phyloP scores from a whole-genome alignment of 2,888 invertebrate species.

The Dicyrtomina minuta region DNA sequence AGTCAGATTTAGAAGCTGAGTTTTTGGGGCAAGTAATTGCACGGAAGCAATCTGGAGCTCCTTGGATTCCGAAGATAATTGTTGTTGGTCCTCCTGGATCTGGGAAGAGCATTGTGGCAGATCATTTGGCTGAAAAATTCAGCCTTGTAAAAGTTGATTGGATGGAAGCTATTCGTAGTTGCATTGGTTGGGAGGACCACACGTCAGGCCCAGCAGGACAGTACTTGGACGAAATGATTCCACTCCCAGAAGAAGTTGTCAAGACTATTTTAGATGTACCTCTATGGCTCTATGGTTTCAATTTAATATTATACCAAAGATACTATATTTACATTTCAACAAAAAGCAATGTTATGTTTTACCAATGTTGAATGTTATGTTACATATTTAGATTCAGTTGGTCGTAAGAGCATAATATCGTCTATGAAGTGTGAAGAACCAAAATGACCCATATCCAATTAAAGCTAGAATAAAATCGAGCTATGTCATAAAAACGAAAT shows the following conservation, averaged over 20 bases:
- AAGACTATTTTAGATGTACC: slow-evolving; percentile 40
- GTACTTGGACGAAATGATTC: slow-evolving; percentile 40
- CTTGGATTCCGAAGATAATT: slow-evolving; percentile 33
- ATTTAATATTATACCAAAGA: no score
- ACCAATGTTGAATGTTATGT: no score
- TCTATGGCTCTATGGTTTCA: neutral
- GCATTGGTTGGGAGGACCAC: slow-evolving; percentile 34
- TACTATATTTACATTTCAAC: no score
- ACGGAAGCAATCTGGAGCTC: slow-evolving; percentile 19
- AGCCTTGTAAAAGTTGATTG: slow-evolving; percentile 43
- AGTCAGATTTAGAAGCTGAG: slow-evolving; percentile 43
- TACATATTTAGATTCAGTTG: no score
- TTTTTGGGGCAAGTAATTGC: slow-evolving; percentile 41
- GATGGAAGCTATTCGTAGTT: slow-evolving; percentile 45
- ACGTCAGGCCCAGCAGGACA: slow-evolving; percentile 36
- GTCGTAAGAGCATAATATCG: no score
- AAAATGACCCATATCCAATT: no score
- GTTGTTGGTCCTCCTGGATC: slow-evolving; percentile 42
- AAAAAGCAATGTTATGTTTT: no score
- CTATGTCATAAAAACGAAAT: no score
- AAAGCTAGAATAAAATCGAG: no score
- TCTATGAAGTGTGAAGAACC: no score
- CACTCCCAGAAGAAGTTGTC: slow-evolving; percentile 42
- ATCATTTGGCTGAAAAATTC: slow-evolving; percentile 38
- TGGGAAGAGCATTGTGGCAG: slow-evolving; percentile 40